Percentiles rank a stretch among this genome's conserved stretches.
Conservation (phyloP, 2,113 vertebrate species). For the Empidonax alnorum region DNA sequence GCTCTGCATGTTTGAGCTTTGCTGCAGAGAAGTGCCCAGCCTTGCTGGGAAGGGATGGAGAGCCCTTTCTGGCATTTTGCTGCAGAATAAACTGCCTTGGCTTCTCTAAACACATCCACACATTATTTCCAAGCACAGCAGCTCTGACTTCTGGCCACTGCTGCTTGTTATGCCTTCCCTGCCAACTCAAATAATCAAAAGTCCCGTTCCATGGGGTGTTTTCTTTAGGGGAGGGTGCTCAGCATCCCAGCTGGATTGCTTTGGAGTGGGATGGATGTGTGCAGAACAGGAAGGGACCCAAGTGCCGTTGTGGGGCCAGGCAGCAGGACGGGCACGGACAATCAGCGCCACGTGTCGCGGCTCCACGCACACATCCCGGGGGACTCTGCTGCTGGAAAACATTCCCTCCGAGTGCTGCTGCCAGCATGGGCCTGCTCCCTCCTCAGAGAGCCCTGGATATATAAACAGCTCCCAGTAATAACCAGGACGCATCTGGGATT, state of each 20-base stretch:
- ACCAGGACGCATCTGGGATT: neutral
- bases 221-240: neutral
- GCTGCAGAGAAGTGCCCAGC: neutral
- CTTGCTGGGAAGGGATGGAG: neutral
- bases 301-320: fast-evolving
- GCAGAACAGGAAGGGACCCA: neutral
- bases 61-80: neutral
- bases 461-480: neutral
- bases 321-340: neutral
- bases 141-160: neutral
- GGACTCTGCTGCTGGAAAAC: neutral
- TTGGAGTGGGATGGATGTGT: fast-evolving
- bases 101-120: neutral
- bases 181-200: slow-evolving; percentile 48
- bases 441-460: neutral
- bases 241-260: neutral
- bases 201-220: neutral
- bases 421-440: neutral
- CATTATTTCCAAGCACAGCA: neutral
- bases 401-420: neutral
- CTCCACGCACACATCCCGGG: neutral
- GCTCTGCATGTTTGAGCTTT: neutral
- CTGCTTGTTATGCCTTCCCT: slow-evolving; percentile 8
- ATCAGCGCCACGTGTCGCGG: fast-evolving
- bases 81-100: neutral